Evolutionary conservation across 2,113 vertebrate species (phyloP).

Genomic region (Lampris megalopsis): DNA sequence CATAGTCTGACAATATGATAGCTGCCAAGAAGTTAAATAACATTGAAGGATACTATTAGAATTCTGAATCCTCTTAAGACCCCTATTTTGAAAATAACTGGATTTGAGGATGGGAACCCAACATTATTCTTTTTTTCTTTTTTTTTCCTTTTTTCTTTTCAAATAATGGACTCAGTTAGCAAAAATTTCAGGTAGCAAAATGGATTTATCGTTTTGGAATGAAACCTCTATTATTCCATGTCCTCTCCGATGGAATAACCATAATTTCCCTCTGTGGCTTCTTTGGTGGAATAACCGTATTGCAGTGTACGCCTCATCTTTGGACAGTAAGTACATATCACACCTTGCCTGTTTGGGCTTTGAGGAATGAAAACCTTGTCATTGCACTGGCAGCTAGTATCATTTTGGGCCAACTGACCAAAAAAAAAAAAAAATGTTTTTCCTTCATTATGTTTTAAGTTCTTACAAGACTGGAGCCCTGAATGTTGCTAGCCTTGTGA

Average conservation of each 20-base stretch:
- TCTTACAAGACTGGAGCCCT: constrained; percentile 62
- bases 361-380: constrained; percentile 4
- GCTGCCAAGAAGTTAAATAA: not conserved
- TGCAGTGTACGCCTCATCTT: constrained; percentile 47
- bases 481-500: not conserved
- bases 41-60: not conserved
- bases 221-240: too few species aligned
- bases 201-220: too few species aligned
- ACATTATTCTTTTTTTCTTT: too few species aligned
- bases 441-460: constrained; percentile 21
- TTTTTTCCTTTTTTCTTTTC: too few species aligned
- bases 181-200: constrained; percentile 23
- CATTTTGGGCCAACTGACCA: constrained; percentile 34
- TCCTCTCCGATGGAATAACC: too few species aligned
- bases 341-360: not conserved
- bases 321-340: constrained; percentile 31
- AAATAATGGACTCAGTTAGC: too few species aligned
- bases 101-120: constrained; percentile 21
- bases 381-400: constrained; percentile 51
- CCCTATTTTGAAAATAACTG: constrained; percentile 64
- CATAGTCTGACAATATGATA: constrained; percentile 27
- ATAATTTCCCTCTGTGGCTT: constrained; percentile 22
- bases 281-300: constrained; percentile 43
- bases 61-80: constrained; percentile 25
- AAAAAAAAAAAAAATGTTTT: constrained; percentile 14